A percentile compares a stretch with the other conserved stretches of the same genome.
Conservation (phyloP, 2,113 vertebrate genomes). For the Saguinus midas region DNA sequence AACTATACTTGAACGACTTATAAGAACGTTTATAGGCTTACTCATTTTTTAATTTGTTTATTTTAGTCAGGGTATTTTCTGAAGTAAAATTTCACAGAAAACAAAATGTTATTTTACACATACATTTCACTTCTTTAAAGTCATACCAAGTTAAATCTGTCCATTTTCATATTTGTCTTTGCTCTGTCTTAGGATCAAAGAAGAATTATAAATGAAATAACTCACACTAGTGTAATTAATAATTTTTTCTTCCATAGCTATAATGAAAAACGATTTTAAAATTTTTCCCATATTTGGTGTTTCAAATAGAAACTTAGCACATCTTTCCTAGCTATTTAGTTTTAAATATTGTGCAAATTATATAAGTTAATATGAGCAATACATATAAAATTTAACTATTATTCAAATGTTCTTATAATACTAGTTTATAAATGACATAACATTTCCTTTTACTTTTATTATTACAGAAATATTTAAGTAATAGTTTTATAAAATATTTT, state of each 20-base stretch:
- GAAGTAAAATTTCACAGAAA: neutral
- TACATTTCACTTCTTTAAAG: neutral
- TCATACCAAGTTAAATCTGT: neutral
- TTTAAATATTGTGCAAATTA: neutral
- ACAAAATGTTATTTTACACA: neutral
- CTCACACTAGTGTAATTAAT: neutral
- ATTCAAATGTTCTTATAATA: neutral
- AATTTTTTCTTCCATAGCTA: neutral
- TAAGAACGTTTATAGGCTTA: neutral
- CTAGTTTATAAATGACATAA: neutral
- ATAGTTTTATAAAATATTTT: neutral
- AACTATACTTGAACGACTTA: neutral
- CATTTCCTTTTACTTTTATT: neutral
- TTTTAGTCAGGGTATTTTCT: neutral
- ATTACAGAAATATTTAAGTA: neutral
- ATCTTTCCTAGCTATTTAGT: neutral
- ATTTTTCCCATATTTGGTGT: neutral
- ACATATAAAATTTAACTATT: neutral
- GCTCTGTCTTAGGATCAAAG: neutral
- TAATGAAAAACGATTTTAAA: neutral
- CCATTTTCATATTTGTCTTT: conserved; percentile 1
- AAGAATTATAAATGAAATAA: neutral
- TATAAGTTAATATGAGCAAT: neutral
- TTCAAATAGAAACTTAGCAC: neutral
- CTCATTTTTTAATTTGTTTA: neutral